Conservation (phyloP, 2,888 invertebrate species). For the Cosmia trapezina region DNA sequence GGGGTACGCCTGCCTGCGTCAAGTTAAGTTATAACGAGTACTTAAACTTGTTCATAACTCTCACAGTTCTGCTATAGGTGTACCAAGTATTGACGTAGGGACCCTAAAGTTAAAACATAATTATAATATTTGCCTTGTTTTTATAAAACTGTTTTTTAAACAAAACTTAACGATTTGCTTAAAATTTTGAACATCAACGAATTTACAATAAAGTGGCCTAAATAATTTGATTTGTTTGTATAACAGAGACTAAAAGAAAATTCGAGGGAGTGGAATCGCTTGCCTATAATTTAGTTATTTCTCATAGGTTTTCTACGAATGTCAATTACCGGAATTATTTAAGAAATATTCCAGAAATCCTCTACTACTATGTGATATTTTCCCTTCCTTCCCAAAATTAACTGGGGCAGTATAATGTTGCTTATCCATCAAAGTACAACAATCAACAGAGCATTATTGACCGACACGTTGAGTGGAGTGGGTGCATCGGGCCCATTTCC, state of each 20-base stretch:
- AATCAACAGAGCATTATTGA: constrained; percentile 48
- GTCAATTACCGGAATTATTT: too few relatives aligned
- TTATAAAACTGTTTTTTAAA: constrained; percentile 1
- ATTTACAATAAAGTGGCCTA: not conserved
- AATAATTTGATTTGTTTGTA: constrained; percentile 6
- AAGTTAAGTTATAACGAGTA: constrained; percentile 36
- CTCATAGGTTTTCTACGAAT: too few relatives aligned
- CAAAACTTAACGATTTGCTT: constrained; percentile 3
- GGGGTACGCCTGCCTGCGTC: constrained; percentile 7
- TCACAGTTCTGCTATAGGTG: constrained; percentile 18
- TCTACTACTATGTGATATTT: not conserved
- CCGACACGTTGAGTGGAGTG: constrained; percentile 48
- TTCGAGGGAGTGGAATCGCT: too few relatives aligned
- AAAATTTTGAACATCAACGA: not conserved
- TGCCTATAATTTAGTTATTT: too few relatives aligned
- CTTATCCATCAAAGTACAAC: constrained; percentile 35
- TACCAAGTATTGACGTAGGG: constrained; percentile 5
- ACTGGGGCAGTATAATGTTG: not conserved
- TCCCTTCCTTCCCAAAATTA: not conserved
- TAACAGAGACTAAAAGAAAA: not conserved
- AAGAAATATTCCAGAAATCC: too few relatives aligned
- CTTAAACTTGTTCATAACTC: constrained; percentile 42
- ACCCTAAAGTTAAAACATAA: not conserved
- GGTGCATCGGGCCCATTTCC: constrained; percentile 61
- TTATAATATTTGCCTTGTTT: constrained; percentile 7